Conservation (phyloP, 2,888 invertebrate species). For the Drosophila kokeensis region DNA sequence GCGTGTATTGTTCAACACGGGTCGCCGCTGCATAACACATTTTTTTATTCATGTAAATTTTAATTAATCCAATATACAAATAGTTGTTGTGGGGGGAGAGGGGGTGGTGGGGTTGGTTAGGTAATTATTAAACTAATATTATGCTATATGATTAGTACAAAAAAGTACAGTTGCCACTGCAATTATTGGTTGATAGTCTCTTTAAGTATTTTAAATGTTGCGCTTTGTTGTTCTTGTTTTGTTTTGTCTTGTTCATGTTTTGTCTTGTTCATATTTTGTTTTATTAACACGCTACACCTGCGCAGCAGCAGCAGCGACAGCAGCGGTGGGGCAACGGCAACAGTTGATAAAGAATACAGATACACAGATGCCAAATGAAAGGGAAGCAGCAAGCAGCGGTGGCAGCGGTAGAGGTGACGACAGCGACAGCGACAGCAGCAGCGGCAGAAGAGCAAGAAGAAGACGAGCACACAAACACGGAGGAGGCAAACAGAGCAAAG, state of each 20-base stretch:
- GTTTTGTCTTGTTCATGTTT: slow-evolving; percentile 42
- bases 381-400: slow-evolving; percentile 48
- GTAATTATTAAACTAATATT: slow-evolving; percentile 45
- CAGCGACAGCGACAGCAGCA: slow-evolving; percentile 25
- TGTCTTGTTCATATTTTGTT: slow-evolving; percentile 55
- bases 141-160: slow-evolving; percentile 58
- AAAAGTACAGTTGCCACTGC: slow-evolving; percentile 68
- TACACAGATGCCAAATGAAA: slow-evolving; percentile 48
- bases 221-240: slow-evolving; percentile 49
- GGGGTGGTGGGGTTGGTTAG: slow-evolving; percentile 20
- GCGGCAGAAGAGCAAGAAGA: slow-evolving; percentile 51
- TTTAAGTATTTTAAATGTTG: slow-evolving; percentile 54
- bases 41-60: slow-evolving; percentile 1
- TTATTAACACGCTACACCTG: slow-evolving; percentile 72
- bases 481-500: slow-evolving; percentile 42
- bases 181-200: slow-evolving; percentile 58
- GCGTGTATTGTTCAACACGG: slow-evolving; percentile 49
- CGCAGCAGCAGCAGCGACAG: slow-evolving; percentile 44
- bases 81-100: slow-evolving; percentile 4
- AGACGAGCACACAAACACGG: slow-evolving; percentile 35
- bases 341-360: slow-evolving; percentile 57
- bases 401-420: slow-evolving; percentile 14
- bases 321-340: slow-evolving; percentile 59
- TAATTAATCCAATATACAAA: slow-evolving; percentile 38
- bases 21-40: slow-evolving; percentile 41